These are phyloP conservation scores for Holothuria glaberrima DNA, from an alignment of 35 echinoderm and acorn worm genomes.

Conservation along the genomic window DNA sequence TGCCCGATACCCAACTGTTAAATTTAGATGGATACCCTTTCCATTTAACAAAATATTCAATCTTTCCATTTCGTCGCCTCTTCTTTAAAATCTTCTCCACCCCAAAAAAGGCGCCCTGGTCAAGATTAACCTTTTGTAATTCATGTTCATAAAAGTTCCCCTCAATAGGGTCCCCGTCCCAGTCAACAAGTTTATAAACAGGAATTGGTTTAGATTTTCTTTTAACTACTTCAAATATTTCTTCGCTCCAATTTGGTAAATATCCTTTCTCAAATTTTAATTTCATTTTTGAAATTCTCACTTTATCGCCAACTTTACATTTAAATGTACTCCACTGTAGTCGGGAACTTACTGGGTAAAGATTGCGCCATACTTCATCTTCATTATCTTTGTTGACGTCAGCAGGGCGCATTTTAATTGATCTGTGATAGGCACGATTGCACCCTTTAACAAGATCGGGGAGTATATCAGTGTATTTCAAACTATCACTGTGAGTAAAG, in stretches of 20 bases:
- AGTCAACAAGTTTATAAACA: constrained; percentile 47
- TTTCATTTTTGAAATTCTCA: constrained; percentile 50
- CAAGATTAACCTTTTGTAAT: constrained; percentile 24
- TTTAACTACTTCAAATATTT: not conserved
- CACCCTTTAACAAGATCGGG: not conserved
- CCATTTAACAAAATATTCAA: constrained; percentile 44
- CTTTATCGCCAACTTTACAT: constrained; percentile 2
- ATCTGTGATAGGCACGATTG: constrained; percentile 7
- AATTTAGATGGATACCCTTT: constrained; percentile 14
- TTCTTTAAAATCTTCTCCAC: constrained; percentile 19
- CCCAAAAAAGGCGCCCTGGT: not conserved
- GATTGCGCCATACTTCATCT: not conserved
- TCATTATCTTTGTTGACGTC: constrained; percentile 41
- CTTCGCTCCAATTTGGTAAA: constrained; percentile 44
- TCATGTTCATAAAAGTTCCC: constrained; percentile 29
- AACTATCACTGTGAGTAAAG: constrained; percentile 61
- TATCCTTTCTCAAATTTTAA: constrained; percentile 59
- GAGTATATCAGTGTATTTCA: not conserved
- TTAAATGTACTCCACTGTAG: not conserved
- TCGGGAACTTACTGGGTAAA: not conserved
- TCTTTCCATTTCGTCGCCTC: not conserved
- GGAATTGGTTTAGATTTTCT: not conserved
- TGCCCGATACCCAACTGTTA: constrained; percentile 37
- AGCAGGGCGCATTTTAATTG: constrained; percentile 8
- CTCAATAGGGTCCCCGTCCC: constrained; percentile 22